phyloP scores from a whole-genome alignment of 1,140 invertebrate species.

The Yoshiicerus persimilis region DNA sequence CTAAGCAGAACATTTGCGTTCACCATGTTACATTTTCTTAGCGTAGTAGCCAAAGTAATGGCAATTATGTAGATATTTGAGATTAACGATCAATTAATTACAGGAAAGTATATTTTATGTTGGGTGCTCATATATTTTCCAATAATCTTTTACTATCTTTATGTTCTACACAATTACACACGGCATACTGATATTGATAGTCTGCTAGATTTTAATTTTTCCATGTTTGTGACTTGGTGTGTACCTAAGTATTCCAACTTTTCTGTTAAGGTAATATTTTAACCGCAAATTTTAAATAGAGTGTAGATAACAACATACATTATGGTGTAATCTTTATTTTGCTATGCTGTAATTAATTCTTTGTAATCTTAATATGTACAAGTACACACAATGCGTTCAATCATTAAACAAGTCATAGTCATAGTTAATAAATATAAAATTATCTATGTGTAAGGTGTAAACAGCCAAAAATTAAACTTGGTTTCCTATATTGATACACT shows the following conservation, averaged over 20 bases:
- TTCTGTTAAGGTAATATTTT: neutral
- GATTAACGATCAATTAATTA: neutral
- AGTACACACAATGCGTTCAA: too few species aligned
- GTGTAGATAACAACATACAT: too few species aligned
- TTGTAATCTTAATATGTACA: too few species aligned
- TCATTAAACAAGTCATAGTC: too few species aligned
- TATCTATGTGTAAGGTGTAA: neutral
- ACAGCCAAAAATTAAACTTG: neutral
- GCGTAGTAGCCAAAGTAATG: neutral
- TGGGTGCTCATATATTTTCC: neutral
- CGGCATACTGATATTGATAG: neutral
- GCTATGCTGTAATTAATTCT: too few species aligned
- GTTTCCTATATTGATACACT: neutral
- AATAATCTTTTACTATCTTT: neutral
- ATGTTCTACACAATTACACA: neutral
- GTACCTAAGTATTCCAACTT: neutral
- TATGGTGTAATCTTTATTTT: too few species aligned
- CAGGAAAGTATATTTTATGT: neutral
- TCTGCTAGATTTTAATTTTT: neutral
- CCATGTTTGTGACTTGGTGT: neutral
- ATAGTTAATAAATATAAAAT: too few species aligned
- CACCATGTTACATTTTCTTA: neutral
- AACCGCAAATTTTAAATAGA: too few species aligned
- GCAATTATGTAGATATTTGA: neutral
- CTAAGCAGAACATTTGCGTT: neutral